These are phyloP conservation scores for Crax fasciolata DNA, from an alignment of 2,797 vertebrate species.

Conservation along the genomic window DNA sequence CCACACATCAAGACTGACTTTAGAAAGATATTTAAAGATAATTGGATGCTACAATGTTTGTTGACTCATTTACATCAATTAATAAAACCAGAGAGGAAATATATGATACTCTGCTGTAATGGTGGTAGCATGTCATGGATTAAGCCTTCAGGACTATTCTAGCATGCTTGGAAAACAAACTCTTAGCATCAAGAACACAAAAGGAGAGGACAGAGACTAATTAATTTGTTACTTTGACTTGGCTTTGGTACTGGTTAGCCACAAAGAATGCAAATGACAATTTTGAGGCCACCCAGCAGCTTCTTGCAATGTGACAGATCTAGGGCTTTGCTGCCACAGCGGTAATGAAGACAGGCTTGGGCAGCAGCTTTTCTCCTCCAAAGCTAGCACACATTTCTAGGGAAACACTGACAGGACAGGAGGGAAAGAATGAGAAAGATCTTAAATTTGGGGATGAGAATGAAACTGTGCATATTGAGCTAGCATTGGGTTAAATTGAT, in stretches of 20 bases:
- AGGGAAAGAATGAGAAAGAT: not conserved
- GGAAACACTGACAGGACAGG: not conserved
- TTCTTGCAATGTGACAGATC: not conserved
- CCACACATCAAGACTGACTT: not conserved
- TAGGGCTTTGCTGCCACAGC: constrained; percentile 5
- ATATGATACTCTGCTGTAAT: not conserved
- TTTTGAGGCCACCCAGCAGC: not conserved
- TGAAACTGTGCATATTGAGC: constrained; percentile 31
- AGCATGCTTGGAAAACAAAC: not conserved
- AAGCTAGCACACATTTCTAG: constrained; percentile 30
- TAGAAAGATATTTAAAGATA: not conserved
- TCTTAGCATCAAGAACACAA: not conserved
- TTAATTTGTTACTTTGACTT: not conserved
- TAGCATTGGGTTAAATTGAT: not conserved
- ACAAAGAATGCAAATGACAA: not conserved
- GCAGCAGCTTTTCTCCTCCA: not conserved
- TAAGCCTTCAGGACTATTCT: not conserved
- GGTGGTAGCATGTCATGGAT: not conserved
- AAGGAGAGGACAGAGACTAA: not conserved
- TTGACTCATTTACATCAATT: not conserved
- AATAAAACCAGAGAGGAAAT: not conserved
- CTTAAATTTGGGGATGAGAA: not conserved
- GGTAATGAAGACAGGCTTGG: not conserved
- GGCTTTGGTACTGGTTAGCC: not conserved
- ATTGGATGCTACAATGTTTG: not conserved